Evolutionary conservation across 1,140 invertebrate genomes (phyloP).

Genomic region (Drosophila santomea): DNA sequence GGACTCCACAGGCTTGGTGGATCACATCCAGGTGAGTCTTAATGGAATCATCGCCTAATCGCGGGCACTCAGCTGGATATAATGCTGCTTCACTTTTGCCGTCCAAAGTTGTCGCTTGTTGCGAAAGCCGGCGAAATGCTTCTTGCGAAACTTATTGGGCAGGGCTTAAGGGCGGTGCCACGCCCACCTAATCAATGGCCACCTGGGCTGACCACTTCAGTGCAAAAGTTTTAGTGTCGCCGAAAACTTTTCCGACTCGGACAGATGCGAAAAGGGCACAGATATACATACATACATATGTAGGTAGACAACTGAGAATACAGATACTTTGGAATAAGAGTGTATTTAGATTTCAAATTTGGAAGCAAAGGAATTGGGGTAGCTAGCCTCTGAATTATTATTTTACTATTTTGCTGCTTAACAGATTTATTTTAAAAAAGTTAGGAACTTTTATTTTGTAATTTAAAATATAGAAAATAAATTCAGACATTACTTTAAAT

Average conservation of each 20-base stretch:
- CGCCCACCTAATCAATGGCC: conserved; percentile 42
- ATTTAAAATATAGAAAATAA: too few species aligned
- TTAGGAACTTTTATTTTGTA: too few species aligned
- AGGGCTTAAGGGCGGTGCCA: not conserved
- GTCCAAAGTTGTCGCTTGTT: conserved; percentile 7
- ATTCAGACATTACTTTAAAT: too few species aligned
- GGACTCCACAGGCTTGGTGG: conserved; percentile 93
- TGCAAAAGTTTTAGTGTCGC: conserved; percentile 55
- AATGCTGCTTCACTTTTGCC: not conserved
- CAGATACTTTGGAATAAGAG: conserved; percentile 4
- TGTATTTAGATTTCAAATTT: not conserved
- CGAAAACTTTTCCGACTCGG: conserved; percentile 30
- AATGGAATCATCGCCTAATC: conserved; percentile 42
- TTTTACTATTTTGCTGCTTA: too few species aligned
- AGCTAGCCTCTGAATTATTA: too few species aligned
- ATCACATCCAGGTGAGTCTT: conserved; percentile 91
- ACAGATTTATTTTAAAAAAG: too few species aligned
- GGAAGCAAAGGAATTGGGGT: too few species aligned
- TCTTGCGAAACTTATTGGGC: conserved; percentile 24
- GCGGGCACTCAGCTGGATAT: conserved; percentile 18
- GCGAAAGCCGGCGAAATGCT: conserved; percentile 5
- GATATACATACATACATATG: not conserved
- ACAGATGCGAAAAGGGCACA: conserved; percentile 10
- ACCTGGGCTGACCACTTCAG: conserved; percentile 74
- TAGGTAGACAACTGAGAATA: conserved; percentile 1